Base-by-base conservation (phyloP, 2,888 invertebrate species). In the Drosophila rubida region DNA sequence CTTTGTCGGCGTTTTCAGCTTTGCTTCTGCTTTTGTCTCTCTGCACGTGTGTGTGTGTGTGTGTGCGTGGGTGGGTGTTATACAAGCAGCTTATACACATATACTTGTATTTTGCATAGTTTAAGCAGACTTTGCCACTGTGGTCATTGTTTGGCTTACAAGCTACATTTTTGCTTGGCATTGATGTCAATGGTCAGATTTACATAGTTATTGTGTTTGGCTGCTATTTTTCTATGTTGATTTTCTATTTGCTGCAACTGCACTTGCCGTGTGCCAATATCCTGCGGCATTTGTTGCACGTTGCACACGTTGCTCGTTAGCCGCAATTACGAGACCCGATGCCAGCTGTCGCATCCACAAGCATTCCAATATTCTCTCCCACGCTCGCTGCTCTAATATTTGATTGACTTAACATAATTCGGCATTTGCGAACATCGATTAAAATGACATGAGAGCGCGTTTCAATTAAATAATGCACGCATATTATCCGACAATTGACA, bases 261-360 rank as follows among this genome's bases (percentile, higher is more conserved):
- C n/a, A 53, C 41, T 48, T 50, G 16, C 30, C 9, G 25, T 58
- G 54, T 61, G 64, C 35, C 64, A 78, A 69, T 51, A 67, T 78
- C 59, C 70, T 67, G 57, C 57, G 59, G 57, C 62, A 73, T 50
- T 58, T 63, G 55, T 62, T 67, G 37, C 55, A 50, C 19, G 35
- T 11, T 8, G 23, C 37, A 61, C 74, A 74, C 64, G 51, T 60
- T 54, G 58, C 64, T 84, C 78, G 80, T 84, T 81, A 78, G 78
- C 62, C 45, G 46, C 51, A 57, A 73, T 73, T 73, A 68, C 57
- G 25, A 27, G 45, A 57, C 4, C 13, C 23, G 13, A 13, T 16
- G 16, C 27, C 13, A 50, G 45, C 41, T 42, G 41, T 48, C 39
- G 19, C 30, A 13, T 30, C 30, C 42, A 9, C 22, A 9, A 13